Evolutionary conservation across 2,888 invertebrate species (phyloP).

Genomic region (Troides oblongomaculatus): DNA sequence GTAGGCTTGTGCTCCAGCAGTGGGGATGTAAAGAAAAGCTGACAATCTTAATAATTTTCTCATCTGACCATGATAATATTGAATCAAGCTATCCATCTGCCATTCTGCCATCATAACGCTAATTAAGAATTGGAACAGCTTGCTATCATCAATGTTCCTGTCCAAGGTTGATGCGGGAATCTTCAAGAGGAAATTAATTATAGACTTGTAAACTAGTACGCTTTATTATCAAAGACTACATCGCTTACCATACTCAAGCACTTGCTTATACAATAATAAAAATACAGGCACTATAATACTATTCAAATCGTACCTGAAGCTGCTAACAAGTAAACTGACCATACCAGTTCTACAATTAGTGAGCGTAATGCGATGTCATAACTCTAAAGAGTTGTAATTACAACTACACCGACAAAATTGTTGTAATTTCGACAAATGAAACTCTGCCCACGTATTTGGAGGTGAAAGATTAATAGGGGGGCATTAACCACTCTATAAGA

Average conservation of each 20-base stretch:
- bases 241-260: not conserved
- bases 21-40: too few species aligned
- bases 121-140: too few species aligned
- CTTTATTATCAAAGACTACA: too few species aligned
- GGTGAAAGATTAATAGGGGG: conserved; percentile 25
- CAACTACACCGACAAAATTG: conserved; percentile 23
- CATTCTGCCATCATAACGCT: too few species aligned
- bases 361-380: conserved; percentile 20
- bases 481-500: conserved; percentile 36
- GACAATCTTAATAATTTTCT: too few species aligned
- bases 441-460: conserved; percentile 26
- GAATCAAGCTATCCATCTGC: too few species aligned
- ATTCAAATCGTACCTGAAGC: not conserved
- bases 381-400: conserved; percentile 20
- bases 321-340: not conserved
- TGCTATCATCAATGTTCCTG: too few species aligned
- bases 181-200: too few species aligned
- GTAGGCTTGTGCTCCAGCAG: too few species aligned
- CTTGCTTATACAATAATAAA: not conserved
- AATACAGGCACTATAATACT: not conserved
- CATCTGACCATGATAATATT: too few species aligned
- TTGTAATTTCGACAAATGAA: conserved; percentile 24
- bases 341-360: conserved; percentile 16
- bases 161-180: too few species aligned
- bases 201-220: too few species aligned